phyloP scores from a whole-genome alignment of 2,113 vertebrate genomes.

The Ginglymostoma cirratum region DNA sequence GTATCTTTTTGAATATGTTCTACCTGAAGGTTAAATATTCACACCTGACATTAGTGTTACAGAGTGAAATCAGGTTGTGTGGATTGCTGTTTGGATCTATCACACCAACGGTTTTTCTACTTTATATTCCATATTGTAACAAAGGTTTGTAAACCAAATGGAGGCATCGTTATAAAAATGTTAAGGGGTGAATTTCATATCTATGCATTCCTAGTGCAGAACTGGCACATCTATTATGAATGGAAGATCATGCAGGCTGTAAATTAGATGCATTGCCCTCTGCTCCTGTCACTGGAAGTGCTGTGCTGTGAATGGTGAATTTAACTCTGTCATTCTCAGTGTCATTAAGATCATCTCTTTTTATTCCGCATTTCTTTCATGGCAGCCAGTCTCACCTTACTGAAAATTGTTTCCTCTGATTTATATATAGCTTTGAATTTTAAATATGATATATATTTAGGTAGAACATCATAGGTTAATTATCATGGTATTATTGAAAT shows the following conservation, averaged over 20 bases:
- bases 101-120: neutral
- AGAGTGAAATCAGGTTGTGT: neutral
- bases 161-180: neutral
- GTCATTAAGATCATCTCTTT: neutral
- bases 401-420: neutral
- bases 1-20: neutral
- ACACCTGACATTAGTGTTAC: neutral
- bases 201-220: neutral
- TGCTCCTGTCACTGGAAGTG: neutral
- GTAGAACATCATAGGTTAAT: neutral
- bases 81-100: neutral
- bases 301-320: neutral
- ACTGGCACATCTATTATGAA: neutral
- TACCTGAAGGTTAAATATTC: neutral
- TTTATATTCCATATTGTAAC: neutral
- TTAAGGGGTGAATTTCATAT: neutral
- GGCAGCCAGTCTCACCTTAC: neutral
- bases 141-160: neutral
- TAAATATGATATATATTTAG: conserved; percentile 11
- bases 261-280: neutral
- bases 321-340: neutral
- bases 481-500: conserved; percentile 2
- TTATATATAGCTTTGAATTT: neutral
- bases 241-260: conserved; percentile 8
- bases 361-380: neutral